Base-by-base conservation (phyloP, 2,888 invertebrate genomes). In the Physocephala rufipes region DNA sequence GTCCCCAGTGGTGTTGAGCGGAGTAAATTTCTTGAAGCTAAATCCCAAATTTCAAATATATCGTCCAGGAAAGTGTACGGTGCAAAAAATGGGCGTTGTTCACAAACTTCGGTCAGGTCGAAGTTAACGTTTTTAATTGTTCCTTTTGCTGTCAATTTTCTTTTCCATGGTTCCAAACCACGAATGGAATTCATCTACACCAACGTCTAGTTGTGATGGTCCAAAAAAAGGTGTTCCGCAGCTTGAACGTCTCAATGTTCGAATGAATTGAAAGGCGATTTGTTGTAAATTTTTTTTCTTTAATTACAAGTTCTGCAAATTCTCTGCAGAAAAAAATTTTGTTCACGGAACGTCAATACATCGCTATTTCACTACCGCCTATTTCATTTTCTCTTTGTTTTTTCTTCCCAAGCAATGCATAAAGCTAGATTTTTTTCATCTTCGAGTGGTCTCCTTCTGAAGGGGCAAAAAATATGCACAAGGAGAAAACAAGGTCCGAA, bases 171-270 rank as follows among this genome's bases (percentile, higher is more conserved):
- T 36, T 36, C 5, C 36, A 7, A 9, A 4, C 9, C 9, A 4
- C 36, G 9, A 36, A 9, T 36, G 5, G 36, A 36, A 36, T 36
- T 36, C 36, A 36, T 36, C 36, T 36, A 4, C 36, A 36, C 36
- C 9, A 36, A 36, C 36, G 36, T 36, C 36, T 9, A 36, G 36
- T 36, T 9, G 36, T 36, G 36, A 36, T 36, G 9, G 5, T 36
- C 9, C 9, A 36, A 36, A 36, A 36, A 36, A 36, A 36, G 4
- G 9, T 36, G 36, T 62, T 13, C 19, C 13, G 21, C 16, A 16
- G 30, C 36, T 63, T 62, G 26, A 71, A 72, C 68, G 53, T 73
- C 69, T 67, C 61, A 75, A 70, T n/a, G n/a, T 73, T 74, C 74
- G 70, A 68, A 70, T 64, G 67, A 66, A 58, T 72, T 67, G 67